phyloP scores from a whole-genome alignment of 1,140 invertebrate species.

The Battus philenor region DNA sequence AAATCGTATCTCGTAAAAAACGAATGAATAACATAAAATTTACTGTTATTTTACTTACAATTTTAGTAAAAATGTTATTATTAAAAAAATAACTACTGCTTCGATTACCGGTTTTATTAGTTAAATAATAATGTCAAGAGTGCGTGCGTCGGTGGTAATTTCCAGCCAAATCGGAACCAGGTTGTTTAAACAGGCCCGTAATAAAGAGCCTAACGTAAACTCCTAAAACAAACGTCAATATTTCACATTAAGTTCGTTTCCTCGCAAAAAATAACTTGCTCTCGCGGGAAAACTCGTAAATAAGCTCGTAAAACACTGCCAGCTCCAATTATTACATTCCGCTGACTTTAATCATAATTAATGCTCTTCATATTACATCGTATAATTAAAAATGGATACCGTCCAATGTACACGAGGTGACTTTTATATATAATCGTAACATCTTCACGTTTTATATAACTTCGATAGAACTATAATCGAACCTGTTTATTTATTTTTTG shows the following conservation, averaged over 20 bases:
- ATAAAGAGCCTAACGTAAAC: constrained; percentile 45
- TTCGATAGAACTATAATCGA: too few species aligned
- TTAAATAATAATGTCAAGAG: background rate
- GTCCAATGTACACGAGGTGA: too few species aligned
- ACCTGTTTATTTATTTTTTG: too few species aligned
- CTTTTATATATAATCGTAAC: too few species aligned
- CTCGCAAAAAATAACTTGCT: constrained; percentile 49
- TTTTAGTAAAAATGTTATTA: too few species aligned
- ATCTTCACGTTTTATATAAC: too few species aligned
- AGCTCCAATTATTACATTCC: constrained; percentile 53
- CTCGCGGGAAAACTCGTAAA: constrained; percentile 50
- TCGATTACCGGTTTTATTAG: too few species aligned
- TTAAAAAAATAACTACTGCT: too few species aligned
- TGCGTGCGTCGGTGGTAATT: constrained; percentile 23
- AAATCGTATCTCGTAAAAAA: too few species aligned
- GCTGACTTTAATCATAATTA: constrained; percentile 56
- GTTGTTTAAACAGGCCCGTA: constrained; percentile 36
- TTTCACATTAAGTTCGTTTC: constrained; percentile 49
- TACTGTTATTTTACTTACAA: too few species aligned
- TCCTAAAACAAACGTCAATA: constrained; percentile 48
- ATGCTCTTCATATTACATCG: constrained; percentile 31
- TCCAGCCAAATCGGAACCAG: constrained; percentile 24
- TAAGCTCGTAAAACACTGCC: constrained; percentile 48
- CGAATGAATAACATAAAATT: too few species aligned
- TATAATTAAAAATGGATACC: constrained; percentile 23